A percentile compares a stretch with the other conserved stretches of the same genome.
Evolutionary conservation across 2,797 vertebrate species (phyloP).

Genomic region (Rhodeus uyekii): DNA sequence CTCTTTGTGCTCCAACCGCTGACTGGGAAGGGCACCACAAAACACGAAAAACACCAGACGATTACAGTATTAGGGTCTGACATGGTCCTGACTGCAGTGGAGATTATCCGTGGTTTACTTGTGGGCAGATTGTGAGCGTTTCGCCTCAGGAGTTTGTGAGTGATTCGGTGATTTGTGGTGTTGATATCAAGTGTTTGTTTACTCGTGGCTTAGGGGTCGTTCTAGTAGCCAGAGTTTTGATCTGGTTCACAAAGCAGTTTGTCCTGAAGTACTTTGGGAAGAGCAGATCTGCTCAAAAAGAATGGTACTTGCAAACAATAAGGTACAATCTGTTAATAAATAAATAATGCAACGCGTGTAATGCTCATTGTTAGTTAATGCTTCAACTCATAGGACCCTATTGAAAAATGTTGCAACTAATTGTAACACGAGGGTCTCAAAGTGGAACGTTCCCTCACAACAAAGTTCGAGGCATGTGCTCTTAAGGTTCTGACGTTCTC

Average conservation of each 20-base stretch:
- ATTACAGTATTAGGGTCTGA: constrained; percentile 23
- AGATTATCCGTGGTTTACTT: background rate
- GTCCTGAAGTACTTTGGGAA: background rate
- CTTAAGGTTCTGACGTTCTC: no score
- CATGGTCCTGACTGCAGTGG: background rate
- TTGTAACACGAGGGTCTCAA: no score
- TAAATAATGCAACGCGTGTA: no score
- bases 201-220: background rate
- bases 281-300: no score
- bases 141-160: background rate
- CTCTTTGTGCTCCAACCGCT: background rate
- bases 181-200: background rate
- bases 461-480: no score
- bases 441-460: no score
- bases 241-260: background rate
- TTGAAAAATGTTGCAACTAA: no score
- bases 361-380: no score
- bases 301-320: no score
- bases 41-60: constrained; percentile 29
- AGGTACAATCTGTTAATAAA: no score
- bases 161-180: background rate
- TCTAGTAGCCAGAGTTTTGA: background rate
- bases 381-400: no score
- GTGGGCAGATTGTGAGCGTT: background rate
- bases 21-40: constrained; percentile 23